Conservation (phyloP, 2,113 vertebrate genomes). For the Caranx ignobilis region DNA sequence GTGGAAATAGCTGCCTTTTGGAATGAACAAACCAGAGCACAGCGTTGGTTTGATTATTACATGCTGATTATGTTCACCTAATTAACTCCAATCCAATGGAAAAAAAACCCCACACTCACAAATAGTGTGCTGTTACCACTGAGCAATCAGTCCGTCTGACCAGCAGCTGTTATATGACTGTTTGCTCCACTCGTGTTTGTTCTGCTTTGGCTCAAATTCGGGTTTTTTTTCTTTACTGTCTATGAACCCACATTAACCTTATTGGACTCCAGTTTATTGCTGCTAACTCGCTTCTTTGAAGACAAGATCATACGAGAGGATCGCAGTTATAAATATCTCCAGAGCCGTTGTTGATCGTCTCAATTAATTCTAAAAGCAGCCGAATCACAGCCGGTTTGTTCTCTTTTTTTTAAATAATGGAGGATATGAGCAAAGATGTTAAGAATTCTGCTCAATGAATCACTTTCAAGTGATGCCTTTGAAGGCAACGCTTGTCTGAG, state of each 20-base stretch:
- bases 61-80: constrained; percentile 72
- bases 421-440: constrained; percentile 41
- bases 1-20: constrained; percentile 66
- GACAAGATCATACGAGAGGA: neutral
- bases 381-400: neutral
- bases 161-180: constrained; percentile 30
- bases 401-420: constrained; percentile 41
- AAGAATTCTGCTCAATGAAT: constrained; percentile 48
- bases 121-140: constrained; percentile 11
- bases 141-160: constrained; percentile 39
- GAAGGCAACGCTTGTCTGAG: constrained; percentile 49
- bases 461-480: constrained; percentile 69
- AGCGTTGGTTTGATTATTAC: constrained; percentile 70
- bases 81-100: constrained; percentile 73
- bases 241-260: neutral
- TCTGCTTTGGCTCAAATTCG: constrained; percentile 4
- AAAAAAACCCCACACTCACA: constrained; percentile 10
- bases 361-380: neutral
- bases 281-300: constrained; percentile 4
- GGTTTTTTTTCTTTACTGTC: constrained; percentile 9
- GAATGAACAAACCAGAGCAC: constrained; percentile 63
- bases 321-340: constrained; percentile 7
- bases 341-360: constrained; percentile 14
- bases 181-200: constrained; percentile 3
- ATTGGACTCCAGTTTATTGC: neutral